Evolutionary conservation across 1,140 invertebrate genomes (phyloP), one percentile per base, ranked within the genome.

Genomic region (Octopus bimaculoides): DNA sequence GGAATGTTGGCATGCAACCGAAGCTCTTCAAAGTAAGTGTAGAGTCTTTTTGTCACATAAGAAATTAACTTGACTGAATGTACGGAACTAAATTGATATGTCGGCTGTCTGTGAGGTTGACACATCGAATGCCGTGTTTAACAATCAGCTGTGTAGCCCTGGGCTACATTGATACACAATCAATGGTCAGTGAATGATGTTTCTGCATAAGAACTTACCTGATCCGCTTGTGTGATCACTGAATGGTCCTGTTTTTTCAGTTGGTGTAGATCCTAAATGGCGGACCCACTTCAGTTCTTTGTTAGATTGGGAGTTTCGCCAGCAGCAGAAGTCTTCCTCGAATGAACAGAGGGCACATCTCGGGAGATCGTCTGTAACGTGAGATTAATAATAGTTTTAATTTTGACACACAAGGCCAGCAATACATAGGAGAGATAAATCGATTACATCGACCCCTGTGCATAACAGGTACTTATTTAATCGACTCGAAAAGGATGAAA

Each of bases 241-340:
- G 12, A 76, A 79, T 53, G 87, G 87, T 26, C 88, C 88, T 73
- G 86, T 88, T 66, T 81, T 81, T 8, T 52, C 69, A 0, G 85
- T 84, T 4, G 81, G 81, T 5, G 88, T 87, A 5, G 74, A 66
- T 9, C 88, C 87, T 6, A 80, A 77, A n/a, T 61, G 80, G 52
- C 85, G 76, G 17, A 84, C 81, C 88, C 88, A 89, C 71, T 88
- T 86, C 84, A 89, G 87, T 10, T 41, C 74, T 74, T 88, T 85
- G 52, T 85, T 84, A 55, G 84, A 84, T 5, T 81, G 55, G 4
- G 85, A 75, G 78, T 89, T 88, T 7, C 81, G 80, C 81, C 83
- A 89, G 41, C 84, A 81, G 82, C 89, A 90, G 0, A 88, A 75
- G 71, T 82, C 87, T 9, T 80, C 80, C 66, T 87, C 84, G 82